These are phyloP conservation scores for Brotula barbata DNA, from an alignment of 2,797 vertebrate genomes.

Conservation along the genomic window DNA sequence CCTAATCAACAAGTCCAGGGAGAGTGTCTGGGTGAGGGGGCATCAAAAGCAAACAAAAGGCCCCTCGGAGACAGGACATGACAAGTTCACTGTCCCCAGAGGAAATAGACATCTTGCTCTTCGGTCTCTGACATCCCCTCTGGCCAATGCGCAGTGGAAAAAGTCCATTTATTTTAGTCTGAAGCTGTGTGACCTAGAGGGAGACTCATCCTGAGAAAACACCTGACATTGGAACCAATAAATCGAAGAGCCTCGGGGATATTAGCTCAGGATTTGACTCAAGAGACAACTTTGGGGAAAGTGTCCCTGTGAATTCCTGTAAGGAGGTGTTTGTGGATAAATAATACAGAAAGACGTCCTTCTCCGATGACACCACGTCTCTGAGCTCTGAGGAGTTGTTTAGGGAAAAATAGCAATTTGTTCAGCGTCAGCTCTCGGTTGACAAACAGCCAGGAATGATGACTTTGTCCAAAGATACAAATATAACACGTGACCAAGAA, in stretches of 20 bases:
- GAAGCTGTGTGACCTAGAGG: not conserved
- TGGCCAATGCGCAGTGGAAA: conserved; percentile 11
- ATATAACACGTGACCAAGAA: conserved; percentile 15
- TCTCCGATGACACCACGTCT: conserved; percentile 49
- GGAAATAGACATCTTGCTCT: conserved; percentile 43
- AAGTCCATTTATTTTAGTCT: not conserved
- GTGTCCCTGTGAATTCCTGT: conserved; percentile 23
- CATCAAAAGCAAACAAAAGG: conserved; percentile 55
- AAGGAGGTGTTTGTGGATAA: conserved; percentile 36
- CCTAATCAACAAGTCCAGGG: conserved; percentile 47
- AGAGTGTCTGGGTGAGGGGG: conserved; percentile 24
- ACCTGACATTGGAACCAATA: conserved; percentile 19
- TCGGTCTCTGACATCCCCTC: conserved; percentile 28
- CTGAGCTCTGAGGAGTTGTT: conserved; percentile 56
- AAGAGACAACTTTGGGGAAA: conserved; percentile 22
- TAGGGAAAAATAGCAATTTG: conserved; percentile 68
- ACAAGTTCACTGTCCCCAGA: conserved; percentile 56
- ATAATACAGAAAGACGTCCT: conserved; percentile 41
- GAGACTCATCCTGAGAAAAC: conserved; percentile 3
- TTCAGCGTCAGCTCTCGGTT: conserved; percentile 48
- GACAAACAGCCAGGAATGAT: conserved; percentile 46
- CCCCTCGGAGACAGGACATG: conserved; percentile 44
- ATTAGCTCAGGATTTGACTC: conserved; percentile 15
- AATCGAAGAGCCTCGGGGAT: not conserved
- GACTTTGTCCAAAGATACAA: conserved; percentile 42